Base-by-base conservation (phyloP, 2,113 vertebrate species). In the Guaruba guarouba region DNA sequence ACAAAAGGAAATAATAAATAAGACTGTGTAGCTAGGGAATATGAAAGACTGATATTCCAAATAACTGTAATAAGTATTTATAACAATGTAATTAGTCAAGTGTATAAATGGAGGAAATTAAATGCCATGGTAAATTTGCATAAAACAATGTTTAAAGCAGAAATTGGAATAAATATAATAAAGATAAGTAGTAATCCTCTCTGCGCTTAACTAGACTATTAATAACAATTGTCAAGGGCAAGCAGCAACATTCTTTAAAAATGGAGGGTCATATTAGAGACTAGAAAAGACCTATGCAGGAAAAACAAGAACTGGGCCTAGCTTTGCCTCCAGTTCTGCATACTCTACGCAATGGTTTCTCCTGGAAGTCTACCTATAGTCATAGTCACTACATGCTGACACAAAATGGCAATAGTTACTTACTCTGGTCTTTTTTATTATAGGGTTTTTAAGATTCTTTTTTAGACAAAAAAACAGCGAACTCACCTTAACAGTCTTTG, bases 101-200 rank as follows among this genome's bases (percentile, higher is more conserved):
- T 89, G 83, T 93, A 62, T 87, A 86, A 92, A 95, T 76, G 70
- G 73, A 89, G n/a, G 62, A 63, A 94, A 94, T 88, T 75, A 95
- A 94, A 95, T 79, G 62, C 15, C 35, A 68, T 19, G 48, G 92
- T 64, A 96, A 93, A 89, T 96, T 95, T 88, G 83, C 88, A 86
- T 86, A 88, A 92, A 96, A 78, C 86, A 96, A 94, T 76, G 62
- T 63, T 94, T 93, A 91, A 95, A 79, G 83, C 27, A 92, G 77
- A 86, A 90, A 91, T 54, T 54, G 49, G 86, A 92, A 88, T 86
- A 95, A 93, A 96, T 96, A 75, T 64, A 81, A 92, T 74, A 81
- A 9, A 93, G 83, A 82, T 91, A 91, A 95, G 77, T 61, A 89
- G 17, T 86, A 95, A 93, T 91, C 66, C 51, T 88, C 73, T 95